Base-by-base conservation (phyloP, 2,888 invertebrate species). In the Lycia hirtaria region DNA sequence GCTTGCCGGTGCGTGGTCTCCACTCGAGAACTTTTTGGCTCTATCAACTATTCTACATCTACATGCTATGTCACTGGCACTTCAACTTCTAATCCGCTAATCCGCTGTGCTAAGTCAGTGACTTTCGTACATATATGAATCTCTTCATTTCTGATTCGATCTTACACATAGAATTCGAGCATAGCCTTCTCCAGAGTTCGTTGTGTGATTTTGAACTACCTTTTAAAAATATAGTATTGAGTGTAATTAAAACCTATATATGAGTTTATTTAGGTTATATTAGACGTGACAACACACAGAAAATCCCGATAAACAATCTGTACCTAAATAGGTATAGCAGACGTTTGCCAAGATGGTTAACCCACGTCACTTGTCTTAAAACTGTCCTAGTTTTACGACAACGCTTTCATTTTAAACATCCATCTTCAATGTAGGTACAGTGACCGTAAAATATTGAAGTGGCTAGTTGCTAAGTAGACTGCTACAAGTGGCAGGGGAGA, bases 401-500 rank as follows among this genome's bases (percentile, higher is more conserved):
- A 12, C 37, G 1, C 19, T 30, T 10, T 17, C 20, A 28, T 35
- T 35, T 24, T 48, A 24, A 37, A 37, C 4, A 22, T 0, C 2
- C 9, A 30, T 47, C 24, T 54, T 7, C 9, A 40, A 32, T 38
- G 41, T 9, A 32, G 30, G 41, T 9, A 15, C 24, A 35, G 47
- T 47, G 14, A 40, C 47, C 47, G 40, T 20, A 35, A 32, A 45
- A 40, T 17, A 24, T 48, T 14, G 14, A 41, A 54, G 47, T 19
- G 12, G 30, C 30, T 40, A 37, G 44, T 37, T 24, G 35, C 15
- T 35, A n/a, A 41, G 47, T 22, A 20, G 28, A 14, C 37, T 37
- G 45, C 53, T 14, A 41, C 33, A 26, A 54, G 54, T 48, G 47
- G 32, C 40, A 17, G 40, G 12, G 26, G 32, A 38, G 33, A 20